These are phyloP conservation scores for Aeoliscus strigatus DNA, from an alignment of 2,797 vertebrate species.

Conservation along the genomic window DNA sequence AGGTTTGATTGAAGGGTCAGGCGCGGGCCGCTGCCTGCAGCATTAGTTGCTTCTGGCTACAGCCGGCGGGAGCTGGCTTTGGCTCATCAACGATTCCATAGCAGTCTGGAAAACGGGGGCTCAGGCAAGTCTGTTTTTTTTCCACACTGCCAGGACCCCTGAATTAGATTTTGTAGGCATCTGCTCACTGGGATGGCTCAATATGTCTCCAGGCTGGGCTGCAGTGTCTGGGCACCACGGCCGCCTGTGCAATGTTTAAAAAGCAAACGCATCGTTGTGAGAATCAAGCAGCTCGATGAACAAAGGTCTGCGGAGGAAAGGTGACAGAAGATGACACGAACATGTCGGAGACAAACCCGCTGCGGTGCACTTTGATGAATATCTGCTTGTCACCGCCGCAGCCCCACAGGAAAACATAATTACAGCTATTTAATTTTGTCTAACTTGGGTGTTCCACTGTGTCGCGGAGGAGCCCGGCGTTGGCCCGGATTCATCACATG, in stretches of 20 bases:
- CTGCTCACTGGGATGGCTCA: slow-evolving; percentile 52
- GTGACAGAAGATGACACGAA: slow-evolving; percentile 27
- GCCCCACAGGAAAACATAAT: slow-evolving; percentile 52
- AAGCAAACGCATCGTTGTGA: slow-evolving; percentile 24
- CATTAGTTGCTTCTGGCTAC: slow-evolving; percentile 47
- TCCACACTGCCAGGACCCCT: slow-evolving; percentile 53
- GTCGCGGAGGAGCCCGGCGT: slow-evolving; percentile 16
- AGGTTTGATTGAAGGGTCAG: slow-evolving; percentile 53
- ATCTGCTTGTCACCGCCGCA: slow-evolving; percentile 42
- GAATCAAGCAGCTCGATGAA: slow-evolving; percentile 36
- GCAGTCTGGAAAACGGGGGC: slow-evolving; percentile 48
- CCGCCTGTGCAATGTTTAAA: slow-evolving; percentile 23
- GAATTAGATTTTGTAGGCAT: slow-evolving; percentile 56
- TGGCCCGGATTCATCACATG: slow-evolving; percentile 45
- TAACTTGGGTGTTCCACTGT: slow-evolving; percentile 35
- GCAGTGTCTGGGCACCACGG: slow-evolving; percentile 12
- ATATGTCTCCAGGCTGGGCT: slow-evolving; percentile 41
- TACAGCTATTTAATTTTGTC: slow-evolving; percentile 55
- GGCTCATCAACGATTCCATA: slow-evolving; percentile 58
- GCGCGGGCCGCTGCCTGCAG: slow-evolving; percentile 38
- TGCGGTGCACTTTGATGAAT: slow-evolving; percentile 51
- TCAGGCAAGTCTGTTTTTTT: slow-evolving; percentile 52
- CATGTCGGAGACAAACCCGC: slow-evolving; percentile 42
- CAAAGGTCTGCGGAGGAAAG: slow-evolving; percentile 12
- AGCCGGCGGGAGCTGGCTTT: slow-evolving; percentile 48